These are phyloP conservation scores for Phataginus tetradactyla DNA, from an alignment of 2,797 vertebrate species.

Conservation along the genomic window DNA sequence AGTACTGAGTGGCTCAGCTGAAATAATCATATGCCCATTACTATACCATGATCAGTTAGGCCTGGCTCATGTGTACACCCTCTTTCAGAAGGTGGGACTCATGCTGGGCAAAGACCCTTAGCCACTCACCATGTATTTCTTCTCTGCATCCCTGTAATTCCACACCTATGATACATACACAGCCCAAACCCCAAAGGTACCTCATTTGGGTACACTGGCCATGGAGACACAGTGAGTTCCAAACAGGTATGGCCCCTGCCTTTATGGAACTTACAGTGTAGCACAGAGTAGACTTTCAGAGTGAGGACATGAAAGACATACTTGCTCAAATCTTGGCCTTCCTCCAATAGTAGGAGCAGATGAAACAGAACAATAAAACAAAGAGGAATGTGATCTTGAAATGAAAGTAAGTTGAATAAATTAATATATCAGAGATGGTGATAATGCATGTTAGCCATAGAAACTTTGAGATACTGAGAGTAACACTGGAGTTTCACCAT, in stretches of 20 bases:
- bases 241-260: not conserved
- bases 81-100: not conserved
- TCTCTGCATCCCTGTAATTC: not conserved
- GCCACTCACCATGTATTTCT: not conserved
- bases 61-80: not conserved
- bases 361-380: not conserved
- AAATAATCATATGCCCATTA: not conserved
- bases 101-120: not conserved
- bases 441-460: not conserved
- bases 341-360: not conserved
- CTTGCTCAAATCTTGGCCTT: not conserved
- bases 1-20: not conserved
- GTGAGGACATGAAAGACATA: not conserved
- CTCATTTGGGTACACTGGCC: not conserved
- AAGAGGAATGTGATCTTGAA: not conserved
- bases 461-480: not conserved
- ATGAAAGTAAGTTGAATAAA: conserved; percentile 28
- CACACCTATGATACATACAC: not conserved
- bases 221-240: not conserved
- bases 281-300: not conserved
- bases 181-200: not conserved
- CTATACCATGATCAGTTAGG: not conserved
- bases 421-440: not conserved
- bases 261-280: not conserved
- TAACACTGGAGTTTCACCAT: not conserved